Conservation (phyloP, 2,113 vertebrate species). For the Typhlomys cinereus region DNA sequence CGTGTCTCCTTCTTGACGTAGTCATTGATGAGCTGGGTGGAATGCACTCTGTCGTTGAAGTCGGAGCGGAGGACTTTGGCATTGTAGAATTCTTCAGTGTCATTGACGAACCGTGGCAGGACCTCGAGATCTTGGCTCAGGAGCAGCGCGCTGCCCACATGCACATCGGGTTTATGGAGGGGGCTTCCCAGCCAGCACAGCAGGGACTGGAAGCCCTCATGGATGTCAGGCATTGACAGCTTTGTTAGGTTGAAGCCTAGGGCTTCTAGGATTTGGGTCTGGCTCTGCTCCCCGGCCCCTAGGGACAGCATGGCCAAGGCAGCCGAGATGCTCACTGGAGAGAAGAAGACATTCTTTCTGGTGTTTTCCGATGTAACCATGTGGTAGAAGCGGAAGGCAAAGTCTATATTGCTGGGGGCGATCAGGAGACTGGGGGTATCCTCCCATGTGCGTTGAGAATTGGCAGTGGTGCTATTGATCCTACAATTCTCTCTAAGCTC, state of each 20-base stretch:
- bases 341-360: conserved; percentile 88
- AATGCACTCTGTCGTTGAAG: conserved; percentile 83
- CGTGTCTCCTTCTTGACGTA: conserved; percentile 88
- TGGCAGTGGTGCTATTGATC: neutral
- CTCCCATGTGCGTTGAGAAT: neutral
- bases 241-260: conserved; percentile 84
- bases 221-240: conserved; percentile 78
- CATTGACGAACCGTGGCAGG: conserved; percentile 80
- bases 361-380: conserved; percentile 72
- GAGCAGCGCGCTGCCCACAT: conserved; percentile 85
- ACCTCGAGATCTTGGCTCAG: conserved; percentile 80
- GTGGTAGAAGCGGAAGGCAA: conserved; percentile 88
- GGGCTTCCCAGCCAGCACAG: conserved; percentile 81
- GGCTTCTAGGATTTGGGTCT: conserved; percentile 86
- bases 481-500: neutral
- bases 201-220: conserved; percentile 86
- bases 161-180: conserved; percentile 74
- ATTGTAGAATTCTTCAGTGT: conserved; percentile 79
- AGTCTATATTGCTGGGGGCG: conserved; percentile 83
- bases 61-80: conserved; percentile 83
- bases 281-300: conserved; percentile 84
- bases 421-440: conserved; percentile 59
- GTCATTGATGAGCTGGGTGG: conserved; percentile 86
- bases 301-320: conserved; percentile 86
- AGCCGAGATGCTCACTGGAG: conserved; percentile 88